Evolutionary conservation across 2,797 vertebrate genomes (phyloP).

Genomic region (Sebastes trivittatus): DNA sequence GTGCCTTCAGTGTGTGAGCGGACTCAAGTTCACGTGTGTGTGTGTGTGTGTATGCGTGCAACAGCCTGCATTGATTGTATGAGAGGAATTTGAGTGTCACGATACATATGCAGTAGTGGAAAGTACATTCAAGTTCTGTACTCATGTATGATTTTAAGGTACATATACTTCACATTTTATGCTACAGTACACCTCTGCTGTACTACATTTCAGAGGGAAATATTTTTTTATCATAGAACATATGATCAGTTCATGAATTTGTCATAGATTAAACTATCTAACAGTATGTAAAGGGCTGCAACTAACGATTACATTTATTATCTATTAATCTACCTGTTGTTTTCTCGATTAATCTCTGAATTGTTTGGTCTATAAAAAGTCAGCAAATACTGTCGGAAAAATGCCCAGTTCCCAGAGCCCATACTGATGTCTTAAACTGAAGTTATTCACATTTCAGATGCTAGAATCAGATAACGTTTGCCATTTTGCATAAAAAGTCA

Average conservation of each 20-base stretch:
- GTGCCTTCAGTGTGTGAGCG: not conserved
- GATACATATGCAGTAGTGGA: not conserved
- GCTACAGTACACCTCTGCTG: not conserved
- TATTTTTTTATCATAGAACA: not conserved
- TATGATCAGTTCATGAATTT: not conserved
- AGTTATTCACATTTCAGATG: not conserved
- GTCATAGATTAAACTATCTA: not conserved
- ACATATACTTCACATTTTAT: not conserved
- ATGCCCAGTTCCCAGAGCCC: not conserved
- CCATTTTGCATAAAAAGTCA: not conserved
- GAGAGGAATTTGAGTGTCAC: constrained; percentile 25
- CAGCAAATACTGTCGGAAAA: not conserved
- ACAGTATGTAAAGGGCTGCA: not conserved
- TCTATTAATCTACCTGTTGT: not conserved
- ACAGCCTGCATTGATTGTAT: not conserved
- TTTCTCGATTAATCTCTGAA: not conserved
- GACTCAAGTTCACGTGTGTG: not conserved
- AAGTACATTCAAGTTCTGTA: not conserved
- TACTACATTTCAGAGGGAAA: not conserved
- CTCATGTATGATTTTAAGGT: not conserved
- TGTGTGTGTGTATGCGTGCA: not conserved
- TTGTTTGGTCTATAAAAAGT: not conserved
- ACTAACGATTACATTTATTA: not conserved
- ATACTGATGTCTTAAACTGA: not conserved
- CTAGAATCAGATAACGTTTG: not conserved